Evolutionary conservation across 2,797 vertebrate species (phyloP).

Genomic region (Gambelia wislizenii): DNA sequence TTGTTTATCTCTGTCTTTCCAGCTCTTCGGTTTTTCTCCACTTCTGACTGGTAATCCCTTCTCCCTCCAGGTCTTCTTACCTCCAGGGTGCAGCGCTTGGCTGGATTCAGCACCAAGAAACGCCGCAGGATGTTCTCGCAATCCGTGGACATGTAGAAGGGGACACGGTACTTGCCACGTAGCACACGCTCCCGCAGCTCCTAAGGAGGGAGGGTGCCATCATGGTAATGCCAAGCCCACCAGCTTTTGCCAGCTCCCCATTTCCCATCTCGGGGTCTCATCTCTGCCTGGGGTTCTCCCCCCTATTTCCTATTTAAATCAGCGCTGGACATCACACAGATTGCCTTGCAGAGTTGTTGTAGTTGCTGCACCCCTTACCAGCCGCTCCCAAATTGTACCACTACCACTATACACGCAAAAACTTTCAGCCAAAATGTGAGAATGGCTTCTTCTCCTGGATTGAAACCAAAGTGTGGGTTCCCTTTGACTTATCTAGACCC

Average conservation of each 20-base stretch:
- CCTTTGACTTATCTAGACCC: too few species aligned
- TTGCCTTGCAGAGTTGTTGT: too few species aligned
- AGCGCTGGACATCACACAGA: neutral
- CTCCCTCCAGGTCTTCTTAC: constrained; percentile 69
- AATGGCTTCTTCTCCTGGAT: too few species aligned
- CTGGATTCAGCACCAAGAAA: constrained; percentile 92
- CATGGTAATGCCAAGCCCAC: too few species aligned
- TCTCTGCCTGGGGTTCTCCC: neutral
- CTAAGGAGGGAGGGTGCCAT: constrained; percentile 58
- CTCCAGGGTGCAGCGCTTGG: constrained; percentile 92
- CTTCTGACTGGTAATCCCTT: neutral
- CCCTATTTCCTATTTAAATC: neutral
- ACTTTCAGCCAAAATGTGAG: too few species aligned
- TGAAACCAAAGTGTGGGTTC: too few species aligned
- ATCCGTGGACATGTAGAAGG: constrained; percentile 97
- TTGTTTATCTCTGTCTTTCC: too few species aligned
- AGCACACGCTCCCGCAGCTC: constrained; percentile 93
- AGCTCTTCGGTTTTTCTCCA: neutral
- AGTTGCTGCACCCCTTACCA: too few species aligned
- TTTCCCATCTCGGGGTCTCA: too few species aligned
- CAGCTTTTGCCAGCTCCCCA: too few species aligned
- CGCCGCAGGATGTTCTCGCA: constrained; percentile 93
- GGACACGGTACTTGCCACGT: constrained; percentile 93
- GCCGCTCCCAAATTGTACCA: too few species aligned
- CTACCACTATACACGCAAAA: too few species aligned